Evolutionary conservation across 1,140 invertebrate genomes (phyloP).

Genomic region (Drosophila dunni): DNA sequence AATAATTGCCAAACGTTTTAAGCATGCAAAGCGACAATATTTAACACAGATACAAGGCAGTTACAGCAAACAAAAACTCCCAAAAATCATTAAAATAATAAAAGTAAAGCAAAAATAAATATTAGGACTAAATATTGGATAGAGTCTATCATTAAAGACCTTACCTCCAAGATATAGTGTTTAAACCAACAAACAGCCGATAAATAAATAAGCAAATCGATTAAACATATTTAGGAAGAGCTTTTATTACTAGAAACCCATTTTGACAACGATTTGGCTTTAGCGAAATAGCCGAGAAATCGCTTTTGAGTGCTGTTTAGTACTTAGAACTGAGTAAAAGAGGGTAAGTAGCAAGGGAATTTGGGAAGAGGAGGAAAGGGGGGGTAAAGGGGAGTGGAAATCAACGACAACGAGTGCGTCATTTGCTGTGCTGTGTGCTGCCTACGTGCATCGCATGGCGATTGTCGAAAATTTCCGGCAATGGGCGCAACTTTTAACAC

Average conservation of each 20-base stretch:
- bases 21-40: conserved; percentile 64
- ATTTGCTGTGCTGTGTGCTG: conserved; percentile 34
- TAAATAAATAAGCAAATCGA: background rate
- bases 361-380: background rate
- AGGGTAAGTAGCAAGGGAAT: background rate
- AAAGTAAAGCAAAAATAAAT: background rate
- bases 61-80: conserved; percentile 9
- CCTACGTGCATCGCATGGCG: conserved; percentile 67
- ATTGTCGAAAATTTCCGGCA: conserved; percentile 53
- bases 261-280: background rate
- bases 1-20: conserved; percentile 76
- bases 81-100: background rate
- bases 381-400: conserved; percentile 35
- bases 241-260: background rate
- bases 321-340: background rate
- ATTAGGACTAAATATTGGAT: background rate
- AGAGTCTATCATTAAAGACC: too few relatives aligned
- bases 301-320: too few relatives aligned
- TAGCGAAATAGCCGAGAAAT: conserved; percentile 4
- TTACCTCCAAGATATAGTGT: too few relatives aligned
- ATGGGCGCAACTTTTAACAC: conserved; percentile 74
- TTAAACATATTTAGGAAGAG: background rate
- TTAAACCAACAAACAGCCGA: background rate
- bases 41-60: conserved; percentile 30
- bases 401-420: conserved; percentile 57